Base-by-base conservation (phyloP, 2,888 invertebrate genomes). In the Brachyptera risi region DNA sequence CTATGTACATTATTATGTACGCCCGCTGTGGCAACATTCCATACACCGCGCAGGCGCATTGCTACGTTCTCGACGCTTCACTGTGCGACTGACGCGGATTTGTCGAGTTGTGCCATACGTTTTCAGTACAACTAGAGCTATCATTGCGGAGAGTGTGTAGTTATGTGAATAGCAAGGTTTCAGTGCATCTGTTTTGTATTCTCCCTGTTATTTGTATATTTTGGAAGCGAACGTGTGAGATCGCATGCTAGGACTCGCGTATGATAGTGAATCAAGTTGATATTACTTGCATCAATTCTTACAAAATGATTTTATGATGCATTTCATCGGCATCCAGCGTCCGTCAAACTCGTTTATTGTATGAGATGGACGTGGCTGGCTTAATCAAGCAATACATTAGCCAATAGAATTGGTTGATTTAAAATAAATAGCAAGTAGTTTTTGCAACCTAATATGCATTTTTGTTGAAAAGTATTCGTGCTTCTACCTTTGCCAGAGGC, bases 161-260 rank as follows among this genome's bases (percentile, higher is more conserved):
- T n/a, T n/a, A n/a, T n/a, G n/a, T n/a, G 42, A 42, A 47, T n/a
- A 47, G 23, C 47, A 24, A 47, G 23, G n/a, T 35, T 62, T 51
- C 56, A 59, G 59, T 59, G 62, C 54, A 56, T 59, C 31, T 62
- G 56, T 37, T 62, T 59, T 62, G 37, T 54, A 51, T 51, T 31
- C 26, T 51, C 31, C 50, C 24, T 61, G 27, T 40, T 59, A 49
- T 40, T 59, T 59, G 26, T 44, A 56, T 47, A 56, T 56, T 56
- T 62, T 13, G 38, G 59, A 49, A 44, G 21, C 54, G 37, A 56
- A 47, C 56, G 50, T 21, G 56, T 59, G 47, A 47, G 49, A 27
- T 21, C 21, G 35, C 19, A 9, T 21, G 54, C 37, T 37, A 37
- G 17, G 35, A 54, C 19, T 54, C 23, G 19, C 35, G 1, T 37